Base-by-base conservation (phyloP, 2,113 vertebrate genomes). In the Mirounga angustirostris region DNA sequence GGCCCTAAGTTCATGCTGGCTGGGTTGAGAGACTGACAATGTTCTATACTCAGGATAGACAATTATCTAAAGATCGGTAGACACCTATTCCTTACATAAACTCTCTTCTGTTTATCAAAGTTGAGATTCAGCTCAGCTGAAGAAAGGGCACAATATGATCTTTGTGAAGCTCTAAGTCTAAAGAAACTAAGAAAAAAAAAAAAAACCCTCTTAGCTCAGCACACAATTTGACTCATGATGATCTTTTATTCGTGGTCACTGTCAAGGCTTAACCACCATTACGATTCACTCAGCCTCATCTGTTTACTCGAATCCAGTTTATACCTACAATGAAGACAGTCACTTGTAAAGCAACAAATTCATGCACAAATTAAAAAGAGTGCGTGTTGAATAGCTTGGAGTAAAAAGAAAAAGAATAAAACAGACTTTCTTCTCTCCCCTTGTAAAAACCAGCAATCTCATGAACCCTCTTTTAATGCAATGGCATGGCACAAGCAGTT, bases 271-370 rank as follows among this genome's bases (percentile, higher is more conserved):
- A n/a, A 4, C 40, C 86, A 96, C 71, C 61, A 56, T 30, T 28
- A 85, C 58, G 65, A 36, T 19, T 84, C 52, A 73, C 28, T 58
- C 59, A 82, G 43, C 22, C 69, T 87, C 46, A 36, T 81, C 83
- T 96, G 69, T 73, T 93, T 84, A 80, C 46, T 50, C 6, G 58
- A 92, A 59, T 71, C 33, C 56, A 11, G 56, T 43, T 95, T 96
- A 89, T 74, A 43, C 56, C 43, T 89, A 83, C 91, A 95, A 93
- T 59, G 59, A 85, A 96, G 56, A 82, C 13, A 81, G 78, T 82
- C 58, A 74, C 69, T 92, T 54, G 50, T 56, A 92, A 91, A 91
- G 82, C 67, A 74, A 28, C 36, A 97, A 71, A 56, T 88, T 65
- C 43, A 88, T 26, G 13, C 26, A 63, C n/a, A 74, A 6, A 93